Conservation (phyloP, 2,888 invertebrate genomes). For the Euphydryas editha region DNA sequence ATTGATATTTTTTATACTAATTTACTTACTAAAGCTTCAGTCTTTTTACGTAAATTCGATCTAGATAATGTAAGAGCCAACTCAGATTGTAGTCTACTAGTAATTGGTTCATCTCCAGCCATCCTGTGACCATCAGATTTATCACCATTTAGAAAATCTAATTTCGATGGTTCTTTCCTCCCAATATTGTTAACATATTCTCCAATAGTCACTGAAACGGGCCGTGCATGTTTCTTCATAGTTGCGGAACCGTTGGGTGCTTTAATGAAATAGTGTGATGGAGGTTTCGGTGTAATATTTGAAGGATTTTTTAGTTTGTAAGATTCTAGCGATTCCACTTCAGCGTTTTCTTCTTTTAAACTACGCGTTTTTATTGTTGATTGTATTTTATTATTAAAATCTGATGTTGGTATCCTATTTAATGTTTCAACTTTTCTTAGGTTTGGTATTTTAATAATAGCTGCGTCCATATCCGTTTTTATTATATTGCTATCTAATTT, state of each 20-base stretch:
- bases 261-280: conserved; percentile 87
- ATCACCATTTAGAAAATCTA: conserved; percentile 86
- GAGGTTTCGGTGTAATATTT: conserved; percentile 85
- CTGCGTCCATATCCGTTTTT: conserved; percentile 50
- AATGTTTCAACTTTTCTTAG: conserved; percentile 65
- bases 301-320: conserved; percentile 87
- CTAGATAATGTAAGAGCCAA: conserved; percentile 89
- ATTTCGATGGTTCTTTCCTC: conserved; percentile 86
- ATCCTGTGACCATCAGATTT: conserved; percentile 66
- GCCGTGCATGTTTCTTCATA: conserved; percentile 82
- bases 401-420: conserved; percentile 71
- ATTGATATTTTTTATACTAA: neutral
- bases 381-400: conserved; percentile 64
- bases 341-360: conserved; percentile 84
- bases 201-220: conserved; percentile 88
- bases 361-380: conserved; percentile 55
- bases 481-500: conserved; percentile 46
- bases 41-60: conserved; percentile 89
- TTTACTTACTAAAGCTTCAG: conserved; percentile 85
- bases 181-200: conserved; percentile 85
- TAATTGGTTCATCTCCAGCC: conserved; percentile 80
- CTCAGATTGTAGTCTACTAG: conserved; percentile 88
- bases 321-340: conserved; percentile 90
- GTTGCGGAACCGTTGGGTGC: conserved; percentile 82
- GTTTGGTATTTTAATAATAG: conserved; percentile 57